A percentile compares a stretch with the other conserved stretches of the same genome.
Evolutionary conservation across 1,140 invertebrate genomes (phyloP).

Genomic region (Drosophila tropicalis): DNA sequence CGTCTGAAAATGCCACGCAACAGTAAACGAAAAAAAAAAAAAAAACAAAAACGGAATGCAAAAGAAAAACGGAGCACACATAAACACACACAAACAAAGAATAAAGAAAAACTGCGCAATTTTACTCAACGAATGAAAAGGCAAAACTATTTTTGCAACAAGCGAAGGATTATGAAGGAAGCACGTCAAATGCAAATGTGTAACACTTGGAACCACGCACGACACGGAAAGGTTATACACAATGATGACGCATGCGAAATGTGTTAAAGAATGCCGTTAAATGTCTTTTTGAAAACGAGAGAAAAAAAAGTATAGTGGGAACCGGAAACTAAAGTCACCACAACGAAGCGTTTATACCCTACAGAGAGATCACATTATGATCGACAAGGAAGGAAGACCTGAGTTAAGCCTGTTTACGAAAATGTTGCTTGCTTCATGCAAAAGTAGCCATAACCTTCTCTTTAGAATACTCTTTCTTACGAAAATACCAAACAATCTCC

Average conservation of each 20-base stretch:
- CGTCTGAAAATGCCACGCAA: conserved; percentile 68
- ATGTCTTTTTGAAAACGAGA: conserved; percentile 36
- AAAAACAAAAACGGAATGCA: conserved; percentile 2
- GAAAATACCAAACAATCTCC: background rate
- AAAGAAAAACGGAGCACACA: background rate
- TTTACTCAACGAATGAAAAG: conserved; percentile 61
- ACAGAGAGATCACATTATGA: too few relatives aligned
- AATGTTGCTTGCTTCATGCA: too few relatives aligned
- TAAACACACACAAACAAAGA: background rate
- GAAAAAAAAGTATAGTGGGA: background rate
- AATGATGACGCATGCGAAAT: conserved; percentile 67
- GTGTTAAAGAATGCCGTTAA: conserved; percentile 58
- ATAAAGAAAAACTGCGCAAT: conserved; percentile 47
- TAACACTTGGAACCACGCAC: conserved; percentile 70
- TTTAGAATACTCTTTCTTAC: background rate
- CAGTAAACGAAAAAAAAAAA: conserved; percentile 25
- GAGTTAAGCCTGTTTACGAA: too few relatives aligned
- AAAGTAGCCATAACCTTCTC: too few relatives aligned
- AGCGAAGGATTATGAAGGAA: conserved; percentile 24
- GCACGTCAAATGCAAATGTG: conserved; percentile 71
- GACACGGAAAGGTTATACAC: conserved; percentile 37
- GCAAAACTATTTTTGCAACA: conserved; percentile 62
- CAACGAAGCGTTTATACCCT: background rate
- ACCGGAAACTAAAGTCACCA: background rate
- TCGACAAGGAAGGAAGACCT: too few relatives aligned